These are phyloP conservation scores for Hydrozoanthus gracilis DNA, from an alignment of 92 coral and sea anemone species.

Conservation along the genomic window DNA sequence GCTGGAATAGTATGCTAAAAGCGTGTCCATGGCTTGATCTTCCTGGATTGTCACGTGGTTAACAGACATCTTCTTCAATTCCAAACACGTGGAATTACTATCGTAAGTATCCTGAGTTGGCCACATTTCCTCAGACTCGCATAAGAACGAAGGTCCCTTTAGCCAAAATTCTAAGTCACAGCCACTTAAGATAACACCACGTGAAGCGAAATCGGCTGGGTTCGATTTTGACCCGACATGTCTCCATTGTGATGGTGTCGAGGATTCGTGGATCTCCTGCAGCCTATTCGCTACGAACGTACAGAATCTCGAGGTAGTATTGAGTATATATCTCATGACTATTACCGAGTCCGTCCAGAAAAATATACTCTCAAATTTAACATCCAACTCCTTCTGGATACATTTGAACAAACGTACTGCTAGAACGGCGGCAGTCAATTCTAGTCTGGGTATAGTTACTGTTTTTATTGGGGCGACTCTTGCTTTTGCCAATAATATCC, in stretches of 20 bases:
- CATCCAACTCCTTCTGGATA: slow-evolving; percentile 29
- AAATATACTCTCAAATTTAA: slow-evolving; percentile 1
- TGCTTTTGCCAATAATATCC: slow-evolving; percentile 37
- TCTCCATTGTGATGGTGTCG: slow-evolving; percentile 26
- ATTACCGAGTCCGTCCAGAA: slow-evolving; percentile 50
- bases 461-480: slow-evolving; percentile 41
- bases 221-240: slow-evolving; percentile 8
- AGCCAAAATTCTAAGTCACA: slow-evolving; percentile 5
- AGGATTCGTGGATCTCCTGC: slow-evolving; percentile 26
- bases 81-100: background rate
- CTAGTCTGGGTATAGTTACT: slow-evolving; percentile 38
- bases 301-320: slow-evolving; percentile 21
- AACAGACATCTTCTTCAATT: slow-evolving; percentile 8
- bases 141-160: slow-evolving; percentile 5
- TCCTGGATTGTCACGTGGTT: too few relatives aligned
- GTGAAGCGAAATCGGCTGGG: slow-evolving; percentile 29
- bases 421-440: slow-evolving; percentile 30
- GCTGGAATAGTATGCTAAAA: background rate
- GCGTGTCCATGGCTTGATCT: background rate
- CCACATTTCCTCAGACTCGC: slow-evolving; percentile 10
- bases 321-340: slow-evolving; percentile 41
- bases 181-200: background rate
- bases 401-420: slow-evolving; percentile 26
- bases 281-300: slow-evolving; percentile 40
- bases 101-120: background rate